These are phyloP conservation scores for Drosophila nikananu DNA, from an alignment of 1,140 invertebrate genomes.

Conservation along the genomic window DNA sequence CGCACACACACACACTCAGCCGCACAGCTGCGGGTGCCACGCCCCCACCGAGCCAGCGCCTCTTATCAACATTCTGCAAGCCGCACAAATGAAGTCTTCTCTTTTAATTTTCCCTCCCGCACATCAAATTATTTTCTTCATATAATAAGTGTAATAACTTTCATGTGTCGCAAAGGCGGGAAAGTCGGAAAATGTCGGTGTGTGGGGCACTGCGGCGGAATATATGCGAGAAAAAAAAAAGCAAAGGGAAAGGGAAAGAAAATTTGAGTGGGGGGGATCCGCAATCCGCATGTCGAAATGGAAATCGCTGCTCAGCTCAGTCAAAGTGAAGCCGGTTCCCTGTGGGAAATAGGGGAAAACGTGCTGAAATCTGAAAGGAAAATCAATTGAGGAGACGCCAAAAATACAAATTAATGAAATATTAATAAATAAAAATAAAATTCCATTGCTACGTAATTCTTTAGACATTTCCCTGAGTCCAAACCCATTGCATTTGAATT, in stretches of 20 bases:
- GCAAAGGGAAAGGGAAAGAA: not conserved
- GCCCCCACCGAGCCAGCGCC: constrained; percentile 36
- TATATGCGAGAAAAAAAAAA: not conserved
- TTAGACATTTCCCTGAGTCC: not conserved
- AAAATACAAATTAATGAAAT: not conserved
- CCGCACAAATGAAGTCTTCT: constrained; percentile 76
- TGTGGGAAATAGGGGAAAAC: not conserved
- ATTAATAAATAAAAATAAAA: not conserved
- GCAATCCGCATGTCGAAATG: constrained; percentile 14
- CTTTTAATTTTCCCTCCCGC: constrained; percentile 70
- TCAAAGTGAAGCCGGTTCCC: constrained; percentile 3
- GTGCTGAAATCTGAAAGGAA: not conserved
- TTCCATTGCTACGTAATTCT: not conserved
- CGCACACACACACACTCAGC: constrained; percentile 15
- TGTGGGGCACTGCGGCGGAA: not conserved
- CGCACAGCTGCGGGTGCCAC: constrained; percentile 15
- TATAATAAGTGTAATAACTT: constrained; percentile 84
- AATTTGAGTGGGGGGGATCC: constrained; percentile 2
- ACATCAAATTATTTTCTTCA: constrained; percentile 80
- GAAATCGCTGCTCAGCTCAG: constrained; percentile 17
- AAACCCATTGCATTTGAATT: not conserved
- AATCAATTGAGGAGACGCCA: not conserved
- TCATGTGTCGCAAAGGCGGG: constrained; percentile 69
- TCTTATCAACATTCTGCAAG: constrained; percentile 78
- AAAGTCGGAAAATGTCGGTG: not conserved